These are phyloP conservation scores for Panthera leo DNA, from an alignment of 2,113 vertebrate species.

Conservation along the genomic window DNA sequence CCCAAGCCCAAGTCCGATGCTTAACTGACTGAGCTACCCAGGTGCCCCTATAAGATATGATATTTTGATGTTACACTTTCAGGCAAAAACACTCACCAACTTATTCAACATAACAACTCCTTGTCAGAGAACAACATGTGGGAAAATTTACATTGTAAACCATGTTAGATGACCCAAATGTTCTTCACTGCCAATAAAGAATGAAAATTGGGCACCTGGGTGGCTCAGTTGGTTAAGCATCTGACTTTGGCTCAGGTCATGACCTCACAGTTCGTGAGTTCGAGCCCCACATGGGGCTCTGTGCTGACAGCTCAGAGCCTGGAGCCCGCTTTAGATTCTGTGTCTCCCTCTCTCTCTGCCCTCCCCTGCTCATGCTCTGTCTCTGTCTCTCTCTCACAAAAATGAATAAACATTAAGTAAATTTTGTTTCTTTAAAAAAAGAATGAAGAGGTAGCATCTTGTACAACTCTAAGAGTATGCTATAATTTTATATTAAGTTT, in stretches of 20 bases:
- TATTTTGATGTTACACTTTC: slow-evolving; percentile 6
- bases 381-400: no score
- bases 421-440: background rate
- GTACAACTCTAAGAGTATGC: background rate
- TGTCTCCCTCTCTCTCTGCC: no score
- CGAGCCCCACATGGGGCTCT: no score
- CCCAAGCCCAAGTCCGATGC: no score
- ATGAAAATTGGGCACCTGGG: background rate
- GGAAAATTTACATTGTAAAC: background rate
- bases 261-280: no score
- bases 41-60: background rate
- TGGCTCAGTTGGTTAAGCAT: no score
- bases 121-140: background rate
- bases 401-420: no score
- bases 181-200: background rate
- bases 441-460: background rate
- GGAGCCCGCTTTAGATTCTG: no score
- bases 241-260: no score
- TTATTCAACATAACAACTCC: background rate
- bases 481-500: slow-evolving; percentile 31
- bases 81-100: slow-evolving; percentile 9
- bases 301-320: no score
- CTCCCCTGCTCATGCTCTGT: no score
- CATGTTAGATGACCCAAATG: background rate
- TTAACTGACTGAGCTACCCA: no score